Evolutionary conservation across 2,888 invertebrate species (phyloP).

Genomic region (Subacronicta megacephala): DNA sequence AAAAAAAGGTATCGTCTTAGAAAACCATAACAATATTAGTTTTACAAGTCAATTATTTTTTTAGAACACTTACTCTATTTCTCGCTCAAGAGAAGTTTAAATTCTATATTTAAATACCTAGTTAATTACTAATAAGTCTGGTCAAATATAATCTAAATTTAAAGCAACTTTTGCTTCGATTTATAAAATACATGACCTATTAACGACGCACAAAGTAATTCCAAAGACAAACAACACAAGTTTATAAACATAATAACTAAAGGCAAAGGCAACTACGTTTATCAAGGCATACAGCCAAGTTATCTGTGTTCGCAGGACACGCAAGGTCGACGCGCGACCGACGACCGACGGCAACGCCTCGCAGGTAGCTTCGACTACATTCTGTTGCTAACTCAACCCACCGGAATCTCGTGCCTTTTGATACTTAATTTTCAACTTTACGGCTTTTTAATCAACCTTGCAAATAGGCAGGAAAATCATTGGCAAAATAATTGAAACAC

Average conservation of each 20-base stretch:
- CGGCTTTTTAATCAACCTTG: slow-evolving; percentile 34
- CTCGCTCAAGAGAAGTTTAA: too few species aligned
- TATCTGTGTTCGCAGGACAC: slow-evolving; percentile 48
- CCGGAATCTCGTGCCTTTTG: slow-evolving; percentile 32
- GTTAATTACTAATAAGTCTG: too few species aligned
- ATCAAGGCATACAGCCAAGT: slow-evolving; percentile 35
- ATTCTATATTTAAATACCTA: too few species aligned
- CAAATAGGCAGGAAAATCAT: slow-evolving; percentile 19
- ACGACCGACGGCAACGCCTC: slow-evolving; percentile 15
- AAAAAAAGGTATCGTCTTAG: too few species aligned
- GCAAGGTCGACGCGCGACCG: slow-evolving; percentile 53
- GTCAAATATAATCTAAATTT: too few species aligned
- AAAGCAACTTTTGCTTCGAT: too few species aligned
- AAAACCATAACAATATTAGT: too few species aligned
- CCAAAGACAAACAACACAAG: slow-evolving; percentile 6
- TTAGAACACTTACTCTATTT: too few species aligned
- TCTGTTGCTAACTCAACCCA: slow-evolving; percentile 21
- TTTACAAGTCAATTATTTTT: too few species aligned
- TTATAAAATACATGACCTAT: too few species aligned
- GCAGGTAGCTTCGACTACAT: slow-evolving; percentile 40
- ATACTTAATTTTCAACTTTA: slow-evolving; percentile 39
- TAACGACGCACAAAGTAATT: background rate
- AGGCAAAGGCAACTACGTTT: slow-evolving; percentile 28
- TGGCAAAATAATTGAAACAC: background rate
- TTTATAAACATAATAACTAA: slow-evolving; percentile 10